Conservation (phyloP, 2,113 vertebrate species). For the Lasiurus cinereus region DNA sequence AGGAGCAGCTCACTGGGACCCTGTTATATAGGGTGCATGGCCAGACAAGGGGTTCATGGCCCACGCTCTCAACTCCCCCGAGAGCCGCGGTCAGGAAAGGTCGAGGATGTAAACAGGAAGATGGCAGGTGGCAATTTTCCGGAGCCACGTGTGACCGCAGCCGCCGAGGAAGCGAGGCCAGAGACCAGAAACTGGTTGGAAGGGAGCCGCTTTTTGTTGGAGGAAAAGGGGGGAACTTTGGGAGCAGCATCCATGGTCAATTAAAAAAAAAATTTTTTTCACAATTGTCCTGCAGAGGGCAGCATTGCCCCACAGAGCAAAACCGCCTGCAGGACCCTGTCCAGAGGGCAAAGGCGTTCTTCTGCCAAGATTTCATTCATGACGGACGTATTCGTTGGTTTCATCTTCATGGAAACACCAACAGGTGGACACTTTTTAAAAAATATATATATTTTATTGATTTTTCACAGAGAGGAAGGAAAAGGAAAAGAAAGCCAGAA, state of each 20-base stretch:
- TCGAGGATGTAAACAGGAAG: neutral
- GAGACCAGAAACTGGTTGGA: neutral
- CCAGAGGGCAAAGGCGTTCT: neutral
- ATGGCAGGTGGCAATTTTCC: neutral
- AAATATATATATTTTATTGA: no score
- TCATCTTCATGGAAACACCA: neutral
- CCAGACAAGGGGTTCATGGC: neutral
- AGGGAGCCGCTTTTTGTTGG: neutral
- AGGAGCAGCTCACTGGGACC: neutral
- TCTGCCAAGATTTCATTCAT: neutral
- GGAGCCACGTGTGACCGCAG: neutral
- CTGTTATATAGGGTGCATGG: neutral
- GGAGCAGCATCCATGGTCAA: neutral
- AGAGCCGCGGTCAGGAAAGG: neutral
- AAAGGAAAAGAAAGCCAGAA: no score
- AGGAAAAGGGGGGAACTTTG: no score
- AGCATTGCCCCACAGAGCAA: neutral
- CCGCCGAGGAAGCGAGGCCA: neutral
- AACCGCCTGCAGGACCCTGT: fast-evolving
- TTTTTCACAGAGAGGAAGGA: no score
- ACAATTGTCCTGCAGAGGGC: neutral
- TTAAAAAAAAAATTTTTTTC: neutral
- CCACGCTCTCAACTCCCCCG: neutral
- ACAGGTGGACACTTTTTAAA: neutral
- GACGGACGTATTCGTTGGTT: neutral